Conservation (phyloP, 2,113 vertebrate species). For the Phalacrocorax carbo region DNA sequence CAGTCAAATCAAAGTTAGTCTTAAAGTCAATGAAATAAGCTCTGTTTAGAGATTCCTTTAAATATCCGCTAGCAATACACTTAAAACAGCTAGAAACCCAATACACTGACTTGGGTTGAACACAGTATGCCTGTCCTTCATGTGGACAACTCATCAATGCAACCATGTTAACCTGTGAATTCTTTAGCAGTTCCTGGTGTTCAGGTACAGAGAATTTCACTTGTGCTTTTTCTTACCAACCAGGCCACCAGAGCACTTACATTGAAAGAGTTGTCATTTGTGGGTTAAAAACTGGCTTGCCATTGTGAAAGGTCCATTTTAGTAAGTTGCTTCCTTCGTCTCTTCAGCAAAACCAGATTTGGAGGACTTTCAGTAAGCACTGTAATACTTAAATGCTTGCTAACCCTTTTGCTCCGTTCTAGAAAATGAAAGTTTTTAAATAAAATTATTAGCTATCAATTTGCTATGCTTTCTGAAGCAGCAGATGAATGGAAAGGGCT, state of each 20-base stretch:
- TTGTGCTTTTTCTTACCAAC: accelerated
- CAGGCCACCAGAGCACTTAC: neutral
- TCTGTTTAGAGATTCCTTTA: neutral
- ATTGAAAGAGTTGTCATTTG: neutral
- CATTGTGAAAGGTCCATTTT: neutral
- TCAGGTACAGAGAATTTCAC: neutral
- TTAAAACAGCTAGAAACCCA: neutral
- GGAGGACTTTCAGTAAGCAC: neutral
- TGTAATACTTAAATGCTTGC: neutral
- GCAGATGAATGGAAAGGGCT: neutral
- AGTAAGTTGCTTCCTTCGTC: neutral
- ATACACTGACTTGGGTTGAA: neutral
- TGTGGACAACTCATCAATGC: neutral
- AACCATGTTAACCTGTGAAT: neutral
- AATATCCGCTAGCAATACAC: neutral
- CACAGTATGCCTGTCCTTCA: neutral
- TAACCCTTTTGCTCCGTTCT: neutral
- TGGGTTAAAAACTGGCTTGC: neutral
- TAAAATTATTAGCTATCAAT: neutral
- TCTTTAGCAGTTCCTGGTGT: neutral
- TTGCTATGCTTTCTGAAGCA: neutral
- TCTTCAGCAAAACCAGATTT: neutral
- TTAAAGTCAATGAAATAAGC: neutral
- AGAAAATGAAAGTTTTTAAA: neutral
- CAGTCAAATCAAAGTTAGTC: neutral